Conservation (phyloP, 64 coral and sea anemone genomes). For the Platygyra sinensis region DNA sequence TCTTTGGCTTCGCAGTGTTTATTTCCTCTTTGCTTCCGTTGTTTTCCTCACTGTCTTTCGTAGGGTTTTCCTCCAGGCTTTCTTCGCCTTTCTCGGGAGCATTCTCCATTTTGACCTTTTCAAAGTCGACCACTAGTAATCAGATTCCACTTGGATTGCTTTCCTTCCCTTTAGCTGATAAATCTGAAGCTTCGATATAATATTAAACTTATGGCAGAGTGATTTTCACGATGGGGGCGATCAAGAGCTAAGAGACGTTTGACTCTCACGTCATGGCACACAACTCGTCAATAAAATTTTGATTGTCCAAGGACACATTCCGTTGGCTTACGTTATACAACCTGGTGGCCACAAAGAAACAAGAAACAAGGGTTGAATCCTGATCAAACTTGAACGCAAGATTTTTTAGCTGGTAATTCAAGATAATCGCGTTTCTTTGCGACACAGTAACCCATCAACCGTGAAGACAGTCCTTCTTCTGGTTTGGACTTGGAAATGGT, state of each 20-base stretch:
- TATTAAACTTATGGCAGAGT: background rate
- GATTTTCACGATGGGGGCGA: background rate
- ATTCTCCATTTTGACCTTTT: constrained; percentile 2
- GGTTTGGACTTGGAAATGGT: background rate
- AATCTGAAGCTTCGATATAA: background rate
- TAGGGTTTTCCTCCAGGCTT: background rate
- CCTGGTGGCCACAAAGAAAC: constrained; percentile 42
- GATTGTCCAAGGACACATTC: too few species aligned
- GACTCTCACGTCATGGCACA: constrained; percentile 1
- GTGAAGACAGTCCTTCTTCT: background rate
- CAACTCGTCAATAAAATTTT: background rate
- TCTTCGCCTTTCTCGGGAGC: background rate
- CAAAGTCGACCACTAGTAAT: background rate
- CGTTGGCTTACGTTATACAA: constrained; percentile 42
- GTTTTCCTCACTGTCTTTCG: background rate
- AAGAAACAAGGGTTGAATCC: constrained; percentile 5
- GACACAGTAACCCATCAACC: background rate
- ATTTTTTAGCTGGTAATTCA: background rate
- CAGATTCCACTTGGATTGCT: background rate
- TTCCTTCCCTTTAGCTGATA: background rate
- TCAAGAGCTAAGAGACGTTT: background rate
- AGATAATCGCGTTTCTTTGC: background rate
- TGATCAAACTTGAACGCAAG: background rate
- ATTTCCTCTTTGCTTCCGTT: background rate
- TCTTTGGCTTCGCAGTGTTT: background rate